These are phyloP conservation scores for Alces alces DNA, from an alignment of 2,113 vertebrate genomes.

Conservation along the genomic window DNA sequence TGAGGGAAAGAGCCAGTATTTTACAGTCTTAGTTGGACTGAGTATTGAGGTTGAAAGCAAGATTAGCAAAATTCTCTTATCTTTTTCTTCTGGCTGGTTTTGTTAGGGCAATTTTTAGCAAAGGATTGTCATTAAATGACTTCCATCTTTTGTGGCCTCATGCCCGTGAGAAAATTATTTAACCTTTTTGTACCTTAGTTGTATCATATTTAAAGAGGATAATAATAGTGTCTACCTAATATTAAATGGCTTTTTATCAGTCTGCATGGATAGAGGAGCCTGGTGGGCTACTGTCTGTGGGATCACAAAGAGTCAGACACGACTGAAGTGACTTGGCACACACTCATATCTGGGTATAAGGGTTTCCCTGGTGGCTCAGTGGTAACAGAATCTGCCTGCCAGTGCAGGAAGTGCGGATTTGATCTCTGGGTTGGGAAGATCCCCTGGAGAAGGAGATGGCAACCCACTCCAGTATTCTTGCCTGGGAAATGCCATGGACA, in stretches of 20 bases:
- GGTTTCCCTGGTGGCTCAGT: background rate
- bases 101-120: background rate
- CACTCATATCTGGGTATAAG: background rate
- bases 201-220: constrained; percentile 6
- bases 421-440: background rate
- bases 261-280: background rate
- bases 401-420: background rate
- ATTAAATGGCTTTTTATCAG: background rate
- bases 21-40: background rate
- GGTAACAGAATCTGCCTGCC: background rate
- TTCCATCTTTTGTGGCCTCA: background rate
- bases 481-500: background rate
- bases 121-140: constrained; percentile 20
- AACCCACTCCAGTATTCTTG: background rate
- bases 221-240: background rate
- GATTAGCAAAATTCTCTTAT: constrained; percentile 10
- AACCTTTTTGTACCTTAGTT: background rate
- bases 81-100: background rate
- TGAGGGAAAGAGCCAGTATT: background rate
- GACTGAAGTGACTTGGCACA: background rate
- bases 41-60: background rate
- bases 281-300: background rate
- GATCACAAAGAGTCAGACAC: background rate
- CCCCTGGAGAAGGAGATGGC: background rate
- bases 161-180: constrained; percentile 28